These are phyloP conservation scores for Trachelipus rathkii DNA, from an alignment of 1,140 invertebrate genomes.

Conservation along the genomic window DNA sequence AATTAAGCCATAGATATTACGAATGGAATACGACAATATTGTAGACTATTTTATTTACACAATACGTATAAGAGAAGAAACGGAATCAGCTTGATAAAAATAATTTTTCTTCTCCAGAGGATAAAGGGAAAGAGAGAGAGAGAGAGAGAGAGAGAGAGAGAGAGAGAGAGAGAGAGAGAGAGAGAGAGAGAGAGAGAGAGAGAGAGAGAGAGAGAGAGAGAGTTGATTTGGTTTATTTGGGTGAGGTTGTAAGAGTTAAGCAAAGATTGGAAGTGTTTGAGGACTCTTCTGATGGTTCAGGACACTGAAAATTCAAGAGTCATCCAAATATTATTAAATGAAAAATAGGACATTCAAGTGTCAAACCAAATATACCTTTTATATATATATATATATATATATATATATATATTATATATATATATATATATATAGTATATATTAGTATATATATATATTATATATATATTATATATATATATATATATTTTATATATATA, in stretches of 20 bases:
- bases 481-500: background rate
- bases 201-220: conserved; percentile 2
- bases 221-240: background rate
- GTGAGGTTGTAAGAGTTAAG: no score
- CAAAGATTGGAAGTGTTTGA: no score
- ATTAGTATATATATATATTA: conserved; percentile 17
- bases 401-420: conserved; percentile 13
- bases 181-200: background rate
- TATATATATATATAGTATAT: background rate
- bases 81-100: no score
- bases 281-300: no score
- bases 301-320: no score
- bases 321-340: no score
- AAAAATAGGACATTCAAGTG: no score
- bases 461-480: conserved; percentile 22
- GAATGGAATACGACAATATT: no score
- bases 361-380: no score
- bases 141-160: background rate
- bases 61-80: no score
- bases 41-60: no score
- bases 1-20: no score
- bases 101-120: background rate
- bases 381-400: conserved; percentile 25
- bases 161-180: background rate
- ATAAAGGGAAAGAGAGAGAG: background rate